Conservation (phyloP, 2,797 vertebrate species). For the Acrossocheilus fasciatus region DNA sequence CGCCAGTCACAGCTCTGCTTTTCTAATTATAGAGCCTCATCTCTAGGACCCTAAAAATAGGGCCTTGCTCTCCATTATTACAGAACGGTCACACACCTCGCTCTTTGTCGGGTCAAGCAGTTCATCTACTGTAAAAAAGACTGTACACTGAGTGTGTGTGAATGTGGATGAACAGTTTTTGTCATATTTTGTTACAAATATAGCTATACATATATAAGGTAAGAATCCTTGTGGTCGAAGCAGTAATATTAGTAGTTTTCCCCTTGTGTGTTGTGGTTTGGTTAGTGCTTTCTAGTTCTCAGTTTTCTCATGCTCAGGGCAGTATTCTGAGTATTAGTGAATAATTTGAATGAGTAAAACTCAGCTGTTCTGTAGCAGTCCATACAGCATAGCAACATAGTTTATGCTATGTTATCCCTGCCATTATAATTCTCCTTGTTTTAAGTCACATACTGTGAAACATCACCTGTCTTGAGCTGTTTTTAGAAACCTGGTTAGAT, state of each 20-base stretch:
- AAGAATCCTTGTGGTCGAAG: background rate
- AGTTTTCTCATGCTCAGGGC: background rate
- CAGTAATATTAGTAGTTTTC: background rate
- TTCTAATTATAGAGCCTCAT: constrained; percentile 64
- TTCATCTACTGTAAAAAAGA: background rate
- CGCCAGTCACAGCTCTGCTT: constrained; percentile 55
- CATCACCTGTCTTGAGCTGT: background rate
- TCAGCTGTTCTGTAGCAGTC: background rate
- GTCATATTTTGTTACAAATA: background rate
- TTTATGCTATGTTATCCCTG: background rate
- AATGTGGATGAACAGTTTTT: background rate
- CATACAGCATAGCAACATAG: background rate
- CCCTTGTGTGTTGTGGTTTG: background rate
- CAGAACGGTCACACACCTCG: constrained; percentile 19
- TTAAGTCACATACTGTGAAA: background rate
- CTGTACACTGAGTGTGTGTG: background rate
- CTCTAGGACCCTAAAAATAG: constrained; percentile 61
- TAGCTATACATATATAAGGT: background rate
- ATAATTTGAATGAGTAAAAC: constrained; percentile 4
- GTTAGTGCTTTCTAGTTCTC: constrained; percentile 6
- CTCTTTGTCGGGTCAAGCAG: background rate
- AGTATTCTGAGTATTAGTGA: background rate
- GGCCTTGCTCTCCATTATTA: constrained; percentile 48
- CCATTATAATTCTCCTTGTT: background rate
- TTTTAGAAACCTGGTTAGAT: background rate